A percentile compares a stretch with the other conserved stretches of the same genome.
These are phyloP conservation scores for Hirtodrosophila duncani DNA, from an alignment of 2,888 invertebrate species.

Conservation along the genomic window DNA sequence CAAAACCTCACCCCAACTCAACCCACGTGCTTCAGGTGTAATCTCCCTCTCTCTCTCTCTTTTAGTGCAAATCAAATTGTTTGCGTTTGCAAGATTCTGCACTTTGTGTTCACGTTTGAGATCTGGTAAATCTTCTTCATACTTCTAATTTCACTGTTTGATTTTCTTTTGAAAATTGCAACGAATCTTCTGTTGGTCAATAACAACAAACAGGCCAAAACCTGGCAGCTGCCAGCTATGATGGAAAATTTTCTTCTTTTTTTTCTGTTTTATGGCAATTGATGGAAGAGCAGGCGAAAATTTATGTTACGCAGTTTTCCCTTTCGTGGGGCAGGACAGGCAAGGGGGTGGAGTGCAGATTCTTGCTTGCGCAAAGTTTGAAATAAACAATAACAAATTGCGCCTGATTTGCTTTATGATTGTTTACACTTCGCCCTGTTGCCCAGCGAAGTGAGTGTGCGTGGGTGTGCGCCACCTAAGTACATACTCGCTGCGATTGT, in stretches of 20 bases:
- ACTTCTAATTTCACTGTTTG: constrained; percentile 58
- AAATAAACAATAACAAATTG: constrained; percentile 71
- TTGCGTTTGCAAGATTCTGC: background rate
- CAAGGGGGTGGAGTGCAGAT: background rate
- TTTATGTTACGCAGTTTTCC: constrained; percentile 44
- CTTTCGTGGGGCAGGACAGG: background rate
- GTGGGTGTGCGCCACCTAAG: constrained; percentile 9
- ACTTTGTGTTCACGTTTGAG: constrained; percentile 45
- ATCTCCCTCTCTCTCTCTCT: too few relatives aligned
- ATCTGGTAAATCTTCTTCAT: constrained; percentile 52
- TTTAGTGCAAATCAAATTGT: constrained; percentile 20
- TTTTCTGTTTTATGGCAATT: constrained; percentile 53
- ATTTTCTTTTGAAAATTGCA: constrained; percentile 64
- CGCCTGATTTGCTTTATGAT: constrained; percentile 70
- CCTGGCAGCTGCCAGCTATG: constrained; percentile 51
- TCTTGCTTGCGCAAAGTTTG: constrained; percentile 63
- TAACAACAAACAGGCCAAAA: constrained; percentile 56
- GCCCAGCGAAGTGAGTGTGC: constrained; percentile 9
- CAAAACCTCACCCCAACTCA: background rate
- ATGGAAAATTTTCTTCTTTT: constrained; percentile 25
- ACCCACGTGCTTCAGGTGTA: background rate
- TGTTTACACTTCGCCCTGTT: constrained; percentile 54
- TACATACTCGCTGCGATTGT: too few relatives aligned
- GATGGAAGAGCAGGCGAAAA: constrained; percentile 50
- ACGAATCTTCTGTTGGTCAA: constrained; percentile 49